phyloP scores from a whole-genome alignment of 2,797 vertebrate genomes.

The Rhinichthys osculus region DNA sequence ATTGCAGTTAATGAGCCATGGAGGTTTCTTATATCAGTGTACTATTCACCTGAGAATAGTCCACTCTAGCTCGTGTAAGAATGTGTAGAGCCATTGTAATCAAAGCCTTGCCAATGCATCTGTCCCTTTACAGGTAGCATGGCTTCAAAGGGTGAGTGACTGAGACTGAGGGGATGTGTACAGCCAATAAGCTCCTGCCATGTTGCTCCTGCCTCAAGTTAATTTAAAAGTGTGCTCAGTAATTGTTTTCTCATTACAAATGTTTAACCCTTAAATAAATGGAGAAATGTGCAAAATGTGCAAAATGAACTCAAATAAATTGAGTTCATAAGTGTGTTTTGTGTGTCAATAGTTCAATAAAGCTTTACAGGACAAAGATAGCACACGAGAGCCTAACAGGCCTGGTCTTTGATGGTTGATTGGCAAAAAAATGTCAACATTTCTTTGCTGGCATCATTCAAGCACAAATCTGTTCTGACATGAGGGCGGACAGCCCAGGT shows the following conservation, averaged over 20 bases:
- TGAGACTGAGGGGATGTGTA: neutral
- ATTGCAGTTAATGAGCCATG: constrained; percentile 27
- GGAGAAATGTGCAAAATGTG: neutral
- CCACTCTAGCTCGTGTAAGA: neutral
- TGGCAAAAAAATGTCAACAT: constrained; percentile 68
- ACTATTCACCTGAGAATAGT: constrained; percentile 28
- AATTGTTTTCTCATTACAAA: neutral
- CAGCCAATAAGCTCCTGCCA: neutral
- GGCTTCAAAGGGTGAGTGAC: neutral
- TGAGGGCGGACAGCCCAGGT: constrained; percentile 25
- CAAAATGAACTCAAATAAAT: neutral
- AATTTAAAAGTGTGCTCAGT: neutral
- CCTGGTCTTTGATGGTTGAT: constrained; percentile 66
- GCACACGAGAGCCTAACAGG: constrained; percentile 59
- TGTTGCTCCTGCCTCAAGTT: no score
- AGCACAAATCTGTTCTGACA: constrained; percentile 51
- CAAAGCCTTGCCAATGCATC: neutral
- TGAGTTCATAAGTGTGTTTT: constrained; percentile 12
- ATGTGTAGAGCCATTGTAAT: constrained; percentile 16
- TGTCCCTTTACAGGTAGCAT: neutral
- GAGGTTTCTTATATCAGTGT: neutral
- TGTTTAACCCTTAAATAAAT: neutral
- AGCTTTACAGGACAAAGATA: constrained; percentile 67
- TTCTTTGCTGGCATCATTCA: constrained; percentile 67
- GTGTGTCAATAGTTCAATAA: constrained; percentile 53